Conservation (phyloP, 2,113 vertebrate species). For the Caranx ignobilis region DNA sequence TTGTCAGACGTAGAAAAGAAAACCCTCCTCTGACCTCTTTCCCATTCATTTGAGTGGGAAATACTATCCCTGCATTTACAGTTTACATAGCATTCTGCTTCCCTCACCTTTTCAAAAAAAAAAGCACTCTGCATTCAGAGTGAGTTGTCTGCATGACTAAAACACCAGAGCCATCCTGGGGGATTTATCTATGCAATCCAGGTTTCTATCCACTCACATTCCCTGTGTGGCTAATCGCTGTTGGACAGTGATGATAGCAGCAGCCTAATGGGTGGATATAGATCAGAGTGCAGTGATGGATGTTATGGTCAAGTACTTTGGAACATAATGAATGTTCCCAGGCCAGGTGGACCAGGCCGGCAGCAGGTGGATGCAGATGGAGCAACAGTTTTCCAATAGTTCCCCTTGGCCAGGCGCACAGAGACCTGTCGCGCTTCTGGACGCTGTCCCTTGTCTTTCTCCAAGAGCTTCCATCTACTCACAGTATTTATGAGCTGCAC, state of each 20-base stretch:
- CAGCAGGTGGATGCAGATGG: conserved; percentile 66
- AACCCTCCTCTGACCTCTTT: neutral
- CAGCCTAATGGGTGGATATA: conserved; percentile 69
- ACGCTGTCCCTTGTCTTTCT: neutral
- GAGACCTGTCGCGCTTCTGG: conserved; percentile 24
- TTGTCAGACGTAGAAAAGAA: conserved; percentile 13
- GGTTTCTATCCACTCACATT: conserved; percentile 47
- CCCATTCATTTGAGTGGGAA: too few species aligned
- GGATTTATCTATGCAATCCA: conserved; percentile 50
- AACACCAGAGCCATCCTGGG: conserved; percentile 21
- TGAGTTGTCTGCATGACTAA: conserved; percentile 53
- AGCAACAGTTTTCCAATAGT: conserved; percentile 59
- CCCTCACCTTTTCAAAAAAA: neutral
- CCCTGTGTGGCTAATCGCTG: conserved; percentile 63
- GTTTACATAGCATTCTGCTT: neutral
- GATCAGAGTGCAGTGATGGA: conserved; percentile 72
- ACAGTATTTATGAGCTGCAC: conserved; percentile 21
- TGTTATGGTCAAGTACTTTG: conserved; percentile 67
- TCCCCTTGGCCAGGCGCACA: conserved; percentile 18
- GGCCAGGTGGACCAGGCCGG: conserved; percentile 61
- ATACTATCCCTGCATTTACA: neutral
- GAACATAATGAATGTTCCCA: conserved; percentile 64
- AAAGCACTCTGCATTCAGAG: conserved; percentile 20
- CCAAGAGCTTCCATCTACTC: conserved; percentile 10
- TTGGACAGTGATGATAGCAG: conserved; percentile 61